Conservation (phyloP, 2,888 invertebrate species). For the Caenorhabditis sp. region DNA sequence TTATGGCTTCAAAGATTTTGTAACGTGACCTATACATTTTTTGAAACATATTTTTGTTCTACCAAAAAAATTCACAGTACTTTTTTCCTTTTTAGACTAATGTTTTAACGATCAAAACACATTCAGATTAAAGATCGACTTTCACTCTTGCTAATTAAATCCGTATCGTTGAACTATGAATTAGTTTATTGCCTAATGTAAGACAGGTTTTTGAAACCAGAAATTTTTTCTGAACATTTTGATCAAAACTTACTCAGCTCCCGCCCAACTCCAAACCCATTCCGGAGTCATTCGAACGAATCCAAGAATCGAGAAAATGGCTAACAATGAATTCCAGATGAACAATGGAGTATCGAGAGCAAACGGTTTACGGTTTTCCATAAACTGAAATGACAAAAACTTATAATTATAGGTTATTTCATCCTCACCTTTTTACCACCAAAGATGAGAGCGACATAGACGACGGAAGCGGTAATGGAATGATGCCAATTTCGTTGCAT, state of each 20-base stretch:
- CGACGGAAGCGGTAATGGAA: slow-evolving; percentile 76
- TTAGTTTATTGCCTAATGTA: too few relatives aligned
- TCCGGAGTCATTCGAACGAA: slow-evolving; percentile 86
- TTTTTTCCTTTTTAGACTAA: too few relatives aligned
- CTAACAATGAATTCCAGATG: slow-evolving; percentile 90
- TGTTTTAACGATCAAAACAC: too few relatives aligned
- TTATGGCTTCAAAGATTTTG: too few relatives aligned
- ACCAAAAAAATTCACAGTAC: slow-evolving; percentile 6
- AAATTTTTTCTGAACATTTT: background rate
- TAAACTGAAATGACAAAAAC: slow-evolving; percentile 73
- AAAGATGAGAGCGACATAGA: slow-evolving; percentile 92
- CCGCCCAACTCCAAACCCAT: slow-evolving; percentile 73
- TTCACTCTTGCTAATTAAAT: too few relatives aligned
- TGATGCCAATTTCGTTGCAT: slow-evolving; percentile 89
- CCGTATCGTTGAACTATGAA: too few relatives aligned
- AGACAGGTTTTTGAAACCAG: too few relatives aligned
- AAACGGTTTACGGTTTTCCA: slow-evolving; percentile 89
- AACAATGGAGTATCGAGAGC: slow-evolving; percentile 86
- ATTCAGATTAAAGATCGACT: too few relatives aligned
- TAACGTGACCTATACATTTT: too few relatives aligned
- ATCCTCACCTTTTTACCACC: slow-evolving; percentile 81
- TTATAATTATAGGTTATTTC: background rate
- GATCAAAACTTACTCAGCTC: slow-evolving; percentile 26
- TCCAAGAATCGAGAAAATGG: slow-evolving; percentile 88
- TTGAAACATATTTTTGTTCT: too few relatives aligned